Evolutionary conservation across 1,140 invertebrate genomes (phyloP).

Genomic region (Solen grandis): DNA sequence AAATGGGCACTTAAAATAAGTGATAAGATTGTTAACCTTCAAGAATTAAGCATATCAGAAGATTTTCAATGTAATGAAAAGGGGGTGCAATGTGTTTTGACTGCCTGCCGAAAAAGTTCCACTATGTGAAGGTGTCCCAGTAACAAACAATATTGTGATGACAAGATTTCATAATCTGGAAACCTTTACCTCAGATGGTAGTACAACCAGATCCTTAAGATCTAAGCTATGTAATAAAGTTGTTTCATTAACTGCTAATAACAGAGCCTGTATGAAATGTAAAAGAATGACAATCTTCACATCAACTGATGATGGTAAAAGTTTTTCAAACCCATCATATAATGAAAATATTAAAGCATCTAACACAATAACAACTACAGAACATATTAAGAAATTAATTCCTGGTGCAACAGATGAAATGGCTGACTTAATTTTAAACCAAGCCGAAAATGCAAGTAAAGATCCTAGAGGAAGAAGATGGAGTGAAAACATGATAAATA

Average conservation of each 20-base stretch:
- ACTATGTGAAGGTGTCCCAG: constrained; percentile 18
- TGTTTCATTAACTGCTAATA: background rate
- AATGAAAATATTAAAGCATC: background rate
- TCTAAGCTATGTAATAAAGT: constrained; percentile 3
- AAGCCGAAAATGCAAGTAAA: constrained; percentile 19
- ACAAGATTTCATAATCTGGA: constrained; percentile 33
- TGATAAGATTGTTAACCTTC: background rate
- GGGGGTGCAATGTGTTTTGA: background rate
- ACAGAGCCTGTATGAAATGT: constrained; percentile 2
- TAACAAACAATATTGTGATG: background rate
- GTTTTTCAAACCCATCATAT: background rate
- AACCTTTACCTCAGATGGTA: background rate
- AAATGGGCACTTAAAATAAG: background rate
- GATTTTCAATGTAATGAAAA: background rate
- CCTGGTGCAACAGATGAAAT: constrained; percentile 17
- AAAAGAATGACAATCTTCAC: constrained; percentile 35
- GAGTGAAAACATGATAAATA: constrained; percentile 6
- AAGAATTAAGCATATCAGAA: background rate
- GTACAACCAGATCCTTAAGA: background rate
- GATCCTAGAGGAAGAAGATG: constrained; percentile 41
- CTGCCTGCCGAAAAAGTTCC: background rate
- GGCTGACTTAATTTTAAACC: background rate
- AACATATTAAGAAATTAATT: constrained; percentile 17
- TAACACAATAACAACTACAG: background rate
- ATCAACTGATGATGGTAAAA: background rate